Conservation (phyloP, 2,888 invertebrate genomes). For the Perizoma flavofasciatum region DNA sequence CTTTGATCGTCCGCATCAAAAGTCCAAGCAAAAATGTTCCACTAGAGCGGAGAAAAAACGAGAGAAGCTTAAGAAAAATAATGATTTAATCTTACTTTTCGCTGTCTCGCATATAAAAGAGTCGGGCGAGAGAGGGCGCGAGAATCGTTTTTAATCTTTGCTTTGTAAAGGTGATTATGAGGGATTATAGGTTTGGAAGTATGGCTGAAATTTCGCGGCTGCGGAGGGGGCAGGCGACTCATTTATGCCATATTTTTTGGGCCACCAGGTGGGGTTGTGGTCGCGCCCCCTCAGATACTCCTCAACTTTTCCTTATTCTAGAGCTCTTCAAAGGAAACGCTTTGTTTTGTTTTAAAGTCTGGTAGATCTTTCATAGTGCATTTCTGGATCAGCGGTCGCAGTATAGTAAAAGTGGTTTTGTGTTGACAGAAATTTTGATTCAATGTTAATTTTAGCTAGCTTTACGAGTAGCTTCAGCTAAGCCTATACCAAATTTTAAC, state of each 20-base stretch:
- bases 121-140: slow-evolving; percentile 60
- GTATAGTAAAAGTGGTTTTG: slow-evolving; percentile 17
- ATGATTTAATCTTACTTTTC: slow-evolving; percentile 84
- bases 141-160: slow-evolving; percentile 85
- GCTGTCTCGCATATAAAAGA: slow-evolving; percentile 83
- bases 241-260: slow-evolving; percentile 80
- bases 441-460: no score
- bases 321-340: slow-evolving; percentile 75
- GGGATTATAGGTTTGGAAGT: slow-evolving; percentile 85
- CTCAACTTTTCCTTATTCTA: slow-evolving; percentile 78
- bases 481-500: no score
- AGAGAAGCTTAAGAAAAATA: slow-evolving; percentile 83
- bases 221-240: slow-evolving; percentile 68
- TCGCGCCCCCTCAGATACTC: slow-evolving; percentile 63
- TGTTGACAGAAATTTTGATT: neutral
- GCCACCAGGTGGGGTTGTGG: slow-evolving; percentile 74
- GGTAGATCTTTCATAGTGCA: slow-evolving; percentile 52
- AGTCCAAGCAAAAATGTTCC: slow-evolving; percentile 81
- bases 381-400: slow-evolving; percentile 59
- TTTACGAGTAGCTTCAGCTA: no score
- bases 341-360: slow-evolving; percentile 64
- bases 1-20: slow-evolving; percentile 83
- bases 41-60: slow-evolving; percentile 75
- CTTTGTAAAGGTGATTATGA: slow-evolving; percentile 85
- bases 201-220: slow-evolving; percentile 81